Evolutionary conservation across 2,113 vertebrate species (phyloP).

Genomic region (Antigone vipio): DNA sequence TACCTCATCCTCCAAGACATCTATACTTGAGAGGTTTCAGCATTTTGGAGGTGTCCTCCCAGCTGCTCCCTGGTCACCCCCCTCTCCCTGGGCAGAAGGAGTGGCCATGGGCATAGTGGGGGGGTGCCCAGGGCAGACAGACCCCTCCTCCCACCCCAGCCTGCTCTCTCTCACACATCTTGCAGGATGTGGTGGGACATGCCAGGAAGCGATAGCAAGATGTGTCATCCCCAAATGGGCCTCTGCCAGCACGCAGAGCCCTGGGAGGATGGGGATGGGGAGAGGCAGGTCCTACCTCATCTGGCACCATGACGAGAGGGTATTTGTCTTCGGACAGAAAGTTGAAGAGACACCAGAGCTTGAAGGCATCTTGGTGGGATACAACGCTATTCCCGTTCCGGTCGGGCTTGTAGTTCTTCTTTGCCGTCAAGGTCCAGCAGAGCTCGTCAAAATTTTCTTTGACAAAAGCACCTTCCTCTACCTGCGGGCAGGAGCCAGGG

Average conservation of each 20-base stretch:
- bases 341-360: constrained; percentile 97
- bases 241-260: background rate
- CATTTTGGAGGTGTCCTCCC: background rate
- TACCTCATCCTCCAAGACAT: background rate
- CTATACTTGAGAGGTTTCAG: background rate
- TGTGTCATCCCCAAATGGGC: background rate
- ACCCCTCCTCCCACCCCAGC: background rate
- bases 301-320: constrained; percentile 91
- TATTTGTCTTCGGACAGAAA: constrained; percentile 97
- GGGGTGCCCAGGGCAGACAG: background rate
- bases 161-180: background rate
- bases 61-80: background rate
- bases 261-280: background rate
- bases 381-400: constrained; percentile 75
- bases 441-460: constrained; percentile 94
- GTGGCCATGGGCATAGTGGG: background rate
- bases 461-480: constrained; percentile 88
- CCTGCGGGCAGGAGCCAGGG: constrained; percentile 70
- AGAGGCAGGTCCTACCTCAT: constrained; percentile 83
- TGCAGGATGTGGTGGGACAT: background rate
- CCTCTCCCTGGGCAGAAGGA: background rate
- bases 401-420: constrained; percentile 90
- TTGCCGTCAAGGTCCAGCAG: constrained; percentile 95
- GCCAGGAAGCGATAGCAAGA: background rate
- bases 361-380: constrained; percentile 87